Evolutionary conservation across 2,113 vertebrate species (phyloP).

Genomic region (Bubo bubo): DNA sequence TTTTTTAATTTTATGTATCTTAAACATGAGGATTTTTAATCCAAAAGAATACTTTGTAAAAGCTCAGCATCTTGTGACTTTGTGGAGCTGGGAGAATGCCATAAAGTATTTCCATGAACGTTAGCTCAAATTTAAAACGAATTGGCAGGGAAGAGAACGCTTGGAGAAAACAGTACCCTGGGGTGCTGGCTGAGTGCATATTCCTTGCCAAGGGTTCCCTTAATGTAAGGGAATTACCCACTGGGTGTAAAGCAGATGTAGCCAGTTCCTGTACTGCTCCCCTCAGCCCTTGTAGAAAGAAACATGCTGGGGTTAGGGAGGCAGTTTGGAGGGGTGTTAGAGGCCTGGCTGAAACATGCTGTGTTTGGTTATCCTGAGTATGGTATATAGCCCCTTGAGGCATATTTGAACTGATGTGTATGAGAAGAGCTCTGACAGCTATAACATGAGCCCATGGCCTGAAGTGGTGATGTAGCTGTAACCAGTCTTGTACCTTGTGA

Average conservation of each 20-base stretch:
- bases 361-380: not conserved
- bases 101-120: constrained; percentile 3
- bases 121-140: constrained; percentile 61
- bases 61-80: constrained; percentile 22
- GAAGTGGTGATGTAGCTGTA: not conserved
- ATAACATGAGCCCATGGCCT: constrained; percentile 2
- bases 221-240: not conserved
- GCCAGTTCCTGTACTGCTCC: not conserved
- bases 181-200: constrained; percentile 7
- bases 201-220: constrained; percentile 17
- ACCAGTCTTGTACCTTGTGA: not conserved
- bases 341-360: not conserved
- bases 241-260: constrained; percentile 10
- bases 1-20: not conserved
- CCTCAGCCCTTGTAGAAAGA: not conserved
- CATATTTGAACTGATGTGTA: not conserved
- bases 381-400: constrained; percentile 8
- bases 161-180: constrained; percentile 30
- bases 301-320: not conserved
- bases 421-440: constrained; percentile 40
- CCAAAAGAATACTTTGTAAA: not conserved
- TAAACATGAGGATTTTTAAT: not conserved
- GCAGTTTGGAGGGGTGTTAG: not conserved
- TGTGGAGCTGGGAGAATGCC: constrained; percentile 36
- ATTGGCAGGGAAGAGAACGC: constrained; percentile 44